These are phyloP conservation scores for Columba janthina DNA, from an alignment of 2,113 vertebrate species.

Conservation along the genomic window DNA sequence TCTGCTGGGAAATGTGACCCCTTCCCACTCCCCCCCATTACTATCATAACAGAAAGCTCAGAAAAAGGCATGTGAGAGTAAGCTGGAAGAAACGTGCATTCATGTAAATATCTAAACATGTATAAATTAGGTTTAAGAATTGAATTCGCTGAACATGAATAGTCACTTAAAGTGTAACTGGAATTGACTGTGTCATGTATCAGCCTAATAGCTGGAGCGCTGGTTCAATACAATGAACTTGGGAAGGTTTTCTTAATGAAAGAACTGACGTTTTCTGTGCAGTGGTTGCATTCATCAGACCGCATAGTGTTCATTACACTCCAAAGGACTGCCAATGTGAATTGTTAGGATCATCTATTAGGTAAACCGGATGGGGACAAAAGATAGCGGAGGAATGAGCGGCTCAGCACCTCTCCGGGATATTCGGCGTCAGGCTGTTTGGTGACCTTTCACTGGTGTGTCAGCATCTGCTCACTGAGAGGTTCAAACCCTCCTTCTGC, in stretches of 20 bases:
- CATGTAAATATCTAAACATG: slow-evolving; percentile 50
- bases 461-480: background rate
- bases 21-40: accelerated
- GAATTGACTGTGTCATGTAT: slow-evolving; percentile 97
- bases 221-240: slow-evolving; percentile 95
- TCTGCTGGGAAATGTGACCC: background rate
- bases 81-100: slow-evolving; percentile 19
- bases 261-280: slow-evolving; percentile 94
- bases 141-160: slow-evolving; percentile 84
- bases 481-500: background rate
- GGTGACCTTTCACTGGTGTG: slow-evolving; percentile 35
- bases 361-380: slow-evolving; percentile 81
- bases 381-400: slow-evolving; percentile 57
- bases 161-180: slow-evolving; percentile 95
- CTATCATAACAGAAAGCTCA: background rate
- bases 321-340: slow-evolving; percentile 91
- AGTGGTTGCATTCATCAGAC: slow-evolving; percentile 94
- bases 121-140: slow-evolving; percentile 64
- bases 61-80: background rate
- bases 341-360: slow-evolving; percentile 91
- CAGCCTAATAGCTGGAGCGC: slow-evolving; percentile 92
- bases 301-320: slow-evolving; percentile 87
- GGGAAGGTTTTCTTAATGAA: slow-evolving; percentile 97
- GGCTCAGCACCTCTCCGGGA: background rate
- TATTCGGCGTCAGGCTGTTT: background rate